phyloP scores from a whole-genome alignment of 2,888 invertebrate species.

The Nephrocerus scutellatus region DNA sequence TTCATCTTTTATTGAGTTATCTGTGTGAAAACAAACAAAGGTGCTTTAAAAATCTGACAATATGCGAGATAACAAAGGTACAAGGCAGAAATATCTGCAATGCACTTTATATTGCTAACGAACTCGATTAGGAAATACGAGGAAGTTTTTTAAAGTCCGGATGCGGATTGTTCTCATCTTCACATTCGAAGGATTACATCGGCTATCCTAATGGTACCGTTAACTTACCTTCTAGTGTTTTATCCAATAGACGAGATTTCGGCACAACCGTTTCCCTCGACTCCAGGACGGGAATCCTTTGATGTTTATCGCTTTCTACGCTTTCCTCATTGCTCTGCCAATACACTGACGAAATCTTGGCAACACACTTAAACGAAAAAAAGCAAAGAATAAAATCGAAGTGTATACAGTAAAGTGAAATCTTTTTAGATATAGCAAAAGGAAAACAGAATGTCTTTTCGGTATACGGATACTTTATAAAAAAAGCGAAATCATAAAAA shows the following conservation, averaged over 20 bases:
- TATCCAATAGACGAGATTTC: constrained; percentile 53
- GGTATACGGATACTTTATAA: not conserved
- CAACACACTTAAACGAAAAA: constrained; percentile 59
- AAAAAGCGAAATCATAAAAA: not conserved
- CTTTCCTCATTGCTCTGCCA: constrained; percentile 84
- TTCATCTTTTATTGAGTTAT: constrained; percentile 18
- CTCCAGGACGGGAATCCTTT: constrained; percentile 67
- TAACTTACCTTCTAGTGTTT: constrained; percentile 38
- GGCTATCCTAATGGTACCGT: too few species aligned
- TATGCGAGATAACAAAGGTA: too few species aligned
- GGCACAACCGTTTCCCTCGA: constrained; percentile 64
- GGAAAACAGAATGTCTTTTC: too few species aligned
- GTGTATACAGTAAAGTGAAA: constrained; percentile 5
- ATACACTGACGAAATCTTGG: constrained; percentile 79
- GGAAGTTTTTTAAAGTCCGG: too few species aligned
- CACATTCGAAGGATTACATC: too few species aligned
- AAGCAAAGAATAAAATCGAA: constrained; percentile 8
- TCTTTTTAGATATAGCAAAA: constrained; percentile 10
- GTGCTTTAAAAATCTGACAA: too few species aligned
- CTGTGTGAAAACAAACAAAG: too few species aligned
- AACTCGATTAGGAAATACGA: too few species aligned
- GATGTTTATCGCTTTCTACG: constrained; percentile 69
- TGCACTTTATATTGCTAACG: too few species aligned
- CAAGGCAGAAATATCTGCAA: too few species aligned
- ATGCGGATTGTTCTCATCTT: too few species aligned